Percentiles rank a stretch among this genome's conserved stretches.
These are phyloP conservation scores for Stichopus chloronotus DNA, from an alignment of 35 echinoderm and acorn worm genomes.

Conservation along the genomic window DNA sequence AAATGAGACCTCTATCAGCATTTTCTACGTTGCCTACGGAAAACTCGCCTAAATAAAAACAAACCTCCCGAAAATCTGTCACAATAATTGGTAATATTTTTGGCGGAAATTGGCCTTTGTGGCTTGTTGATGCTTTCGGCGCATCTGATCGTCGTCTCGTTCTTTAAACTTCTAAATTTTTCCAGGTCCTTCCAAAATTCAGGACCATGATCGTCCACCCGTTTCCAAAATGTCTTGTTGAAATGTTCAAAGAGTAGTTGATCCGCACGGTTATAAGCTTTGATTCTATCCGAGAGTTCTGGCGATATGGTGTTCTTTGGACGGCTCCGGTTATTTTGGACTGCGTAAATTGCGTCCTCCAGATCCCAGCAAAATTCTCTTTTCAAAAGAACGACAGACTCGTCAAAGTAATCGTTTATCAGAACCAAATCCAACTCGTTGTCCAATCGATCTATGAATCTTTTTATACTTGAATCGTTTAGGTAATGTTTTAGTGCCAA, in stretches of 20 bases:
- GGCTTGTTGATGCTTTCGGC: background rate
- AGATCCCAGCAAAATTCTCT: conserved; percentile 16
- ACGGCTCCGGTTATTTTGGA: background rate
- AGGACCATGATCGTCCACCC: background rate
- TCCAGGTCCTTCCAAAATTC: conserved; percentile 5
- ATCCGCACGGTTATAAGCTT: conserved; percentile 8
- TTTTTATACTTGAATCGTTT: background rate
- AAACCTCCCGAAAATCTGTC: background rate
- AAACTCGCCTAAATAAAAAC: background rate
- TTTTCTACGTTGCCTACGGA: background rate
- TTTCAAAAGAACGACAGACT: conserved; percentile 8
- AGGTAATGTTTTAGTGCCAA: background rate
- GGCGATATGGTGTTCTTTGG: background rate
- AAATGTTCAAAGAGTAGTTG: conserved; percentile 8
- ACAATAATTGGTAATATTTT: conserved; percentile 5
- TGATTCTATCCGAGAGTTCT: background rate
- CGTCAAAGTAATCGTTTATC: conserved; percentile 36
- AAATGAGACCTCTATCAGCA: background rate
- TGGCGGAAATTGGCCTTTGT: background rate
- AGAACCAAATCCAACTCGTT: conserved; percentile 20
- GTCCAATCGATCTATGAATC: background rate
- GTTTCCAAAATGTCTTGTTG: conserved; percentile 44
- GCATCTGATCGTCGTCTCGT: conserved; percentile 11
- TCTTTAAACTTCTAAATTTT: conserved; percentile 5
- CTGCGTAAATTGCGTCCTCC: background rate